Evolutionary conservation across 2,888 invertebrate genomes (phyloP).

Genomic region (Candidula unifasciata): DNA sequence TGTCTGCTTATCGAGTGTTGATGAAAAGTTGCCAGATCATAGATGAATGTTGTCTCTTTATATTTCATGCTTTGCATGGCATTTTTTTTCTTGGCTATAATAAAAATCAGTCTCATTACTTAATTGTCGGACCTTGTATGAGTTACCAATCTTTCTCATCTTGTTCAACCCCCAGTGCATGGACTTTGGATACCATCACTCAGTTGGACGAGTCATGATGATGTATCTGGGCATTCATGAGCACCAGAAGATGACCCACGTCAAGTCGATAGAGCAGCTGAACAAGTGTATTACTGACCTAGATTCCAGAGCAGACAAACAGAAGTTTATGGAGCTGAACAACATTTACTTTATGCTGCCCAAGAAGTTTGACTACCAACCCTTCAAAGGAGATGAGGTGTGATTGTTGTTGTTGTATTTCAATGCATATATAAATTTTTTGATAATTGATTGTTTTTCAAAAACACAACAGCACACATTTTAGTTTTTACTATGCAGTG

Average conservation of each 20-base stretch:
- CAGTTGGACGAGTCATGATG: conserved; percentile 88
- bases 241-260: conserved; percentile 84
- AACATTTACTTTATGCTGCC: conserved; percentile 91
- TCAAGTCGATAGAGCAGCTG: conserved; percentile 84
- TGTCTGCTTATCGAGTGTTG: no score
- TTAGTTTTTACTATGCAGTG: no score
- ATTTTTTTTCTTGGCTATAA: no score
- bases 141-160: neutral
- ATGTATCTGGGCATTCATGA: conserved; percentile 91
- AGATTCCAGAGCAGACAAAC: conserved; percentile 91
- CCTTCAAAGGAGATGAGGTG: conserved; percentile 86
- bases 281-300: conserved; percentile 85
- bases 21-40: no score
- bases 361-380: conserved; percentile 90
- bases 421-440: neutral
- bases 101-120: no score
- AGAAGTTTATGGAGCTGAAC: conserved; percentile 92
- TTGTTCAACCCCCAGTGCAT: conserved; percentile 84
- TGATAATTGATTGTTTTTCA: no score
- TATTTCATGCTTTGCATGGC: no score
- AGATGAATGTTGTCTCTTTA: no score
- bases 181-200: conserved; percentile 97
- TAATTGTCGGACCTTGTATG: no score
- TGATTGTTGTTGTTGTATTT: neutral
- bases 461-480: no score